A percentile compares a stretch with the other conserved stretches of the same genome.
These are phyloP conservation scores for Oryzias melastigma DNA, from an alignment of 2,113 vertebrate species.

Conservation along the genomic window DNA sequence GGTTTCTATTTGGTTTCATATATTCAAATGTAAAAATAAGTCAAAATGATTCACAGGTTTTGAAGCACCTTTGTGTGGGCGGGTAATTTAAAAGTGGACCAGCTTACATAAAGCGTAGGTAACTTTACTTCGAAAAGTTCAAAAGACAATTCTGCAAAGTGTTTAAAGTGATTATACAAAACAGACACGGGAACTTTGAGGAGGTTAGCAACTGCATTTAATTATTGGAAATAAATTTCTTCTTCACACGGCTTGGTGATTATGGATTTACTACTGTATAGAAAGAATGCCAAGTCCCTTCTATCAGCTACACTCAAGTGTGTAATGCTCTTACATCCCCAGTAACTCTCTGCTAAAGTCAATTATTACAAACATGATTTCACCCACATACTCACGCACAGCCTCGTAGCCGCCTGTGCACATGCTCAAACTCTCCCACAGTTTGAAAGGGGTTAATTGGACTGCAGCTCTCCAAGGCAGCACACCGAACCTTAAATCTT, in stretches of 20 bases:
- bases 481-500: slow-evolving; percentile 37
- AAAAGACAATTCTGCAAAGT: too few relatives aligned
- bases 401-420: slow-evolving; percentile 4
- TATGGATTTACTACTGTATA: slow-evolving; percentile 19
- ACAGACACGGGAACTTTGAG: too few relatives aligned
- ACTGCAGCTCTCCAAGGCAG: slow-evolving; percentile 39
- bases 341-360: slow-evolving; percentile 51
- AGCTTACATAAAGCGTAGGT: too few relatives aligned
- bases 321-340: slow-evolving; percentile 36
- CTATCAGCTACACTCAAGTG: slow-evolving; percentile 45
- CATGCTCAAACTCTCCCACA: slow-evolving; percentile 2
- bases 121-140: too few relatives aligned
- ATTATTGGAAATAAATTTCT: too few relatives aligned
- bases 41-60: too few relatives aligned
- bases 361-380: slow-evolving; percentile 43
- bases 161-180: too few relatives aligned
- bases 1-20: too few relatives aligned
- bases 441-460: slow-evolving; percentile 32
- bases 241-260: not conserved
- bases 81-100: too few relatives aligned
- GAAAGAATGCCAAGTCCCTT: slow-evolving; percentile 34
- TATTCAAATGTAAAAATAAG: too few relatives aligned
- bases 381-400: slow-evolving; percentile 8
- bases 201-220: too few relatives aligned
- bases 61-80: too few relatives aligned